Evolutionary conservation across 2,888 invertebrate genomes (phyloP).

Genomic region (Drosophila yooni): DNA sequence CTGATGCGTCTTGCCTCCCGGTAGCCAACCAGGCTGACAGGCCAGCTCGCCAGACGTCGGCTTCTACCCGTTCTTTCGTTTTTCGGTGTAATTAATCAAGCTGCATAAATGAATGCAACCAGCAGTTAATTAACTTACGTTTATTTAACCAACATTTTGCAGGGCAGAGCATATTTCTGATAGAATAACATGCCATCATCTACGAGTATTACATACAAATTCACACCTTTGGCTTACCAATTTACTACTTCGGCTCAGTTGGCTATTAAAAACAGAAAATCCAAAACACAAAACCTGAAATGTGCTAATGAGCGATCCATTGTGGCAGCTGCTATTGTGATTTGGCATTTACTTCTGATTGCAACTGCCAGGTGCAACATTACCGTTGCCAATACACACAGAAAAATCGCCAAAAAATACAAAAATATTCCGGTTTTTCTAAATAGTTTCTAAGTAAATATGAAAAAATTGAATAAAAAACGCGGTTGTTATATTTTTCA

Average conservation of each 20-base stretch:
- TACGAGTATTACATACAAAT: conserved; percentile 2
- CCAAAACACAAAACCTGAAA: conserved; percentile 28
- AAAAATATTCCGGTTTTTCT: too few relatives aligned
- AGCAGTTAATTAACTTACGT: conserved; percentile 83
- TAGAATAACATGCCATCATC: conserved; percentile 18
- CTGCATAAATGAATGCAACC: conserved; percentile 83
- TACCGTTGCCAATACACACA: background rate
- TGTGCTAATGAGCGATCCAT: conserved; percentile 66
- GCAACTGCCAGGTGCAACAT: conserved; percentile 35
- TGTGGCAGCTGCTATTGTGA: conserved; percentile 63
- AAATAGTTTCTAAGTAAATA: background rate
- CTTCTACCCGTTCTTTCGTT: conserved; percentile 40
- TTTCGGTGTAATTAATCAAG: conserved; percentile 77
- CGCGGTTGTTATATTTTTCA: too few relatives aligned
- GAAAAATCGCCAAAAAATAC: background rate
- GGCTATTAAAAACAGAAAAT: conserved; percentile 5
- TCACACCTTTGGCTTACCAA: conserved; percentile 36
- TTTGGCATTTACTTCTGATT: conserved; percentile 45
- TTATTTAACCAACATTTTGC: conserved; percentile 72
- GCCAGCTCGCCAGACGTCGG: conserved; percentile 37
- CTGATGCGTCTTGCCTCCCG: conserved; percentile 62
- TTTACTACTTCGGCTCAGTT: conserved; percentile 8
- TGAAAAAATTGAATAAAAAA: background rate
- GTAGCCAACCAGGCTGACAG: conserved; percentile 57
- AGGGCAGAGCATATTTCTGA: conserved; percentile 3